phyloP scores from a whole-genome alignment of 2,888 invertebrate genomes.

The Yponomeuta plumbellus region DNA sequence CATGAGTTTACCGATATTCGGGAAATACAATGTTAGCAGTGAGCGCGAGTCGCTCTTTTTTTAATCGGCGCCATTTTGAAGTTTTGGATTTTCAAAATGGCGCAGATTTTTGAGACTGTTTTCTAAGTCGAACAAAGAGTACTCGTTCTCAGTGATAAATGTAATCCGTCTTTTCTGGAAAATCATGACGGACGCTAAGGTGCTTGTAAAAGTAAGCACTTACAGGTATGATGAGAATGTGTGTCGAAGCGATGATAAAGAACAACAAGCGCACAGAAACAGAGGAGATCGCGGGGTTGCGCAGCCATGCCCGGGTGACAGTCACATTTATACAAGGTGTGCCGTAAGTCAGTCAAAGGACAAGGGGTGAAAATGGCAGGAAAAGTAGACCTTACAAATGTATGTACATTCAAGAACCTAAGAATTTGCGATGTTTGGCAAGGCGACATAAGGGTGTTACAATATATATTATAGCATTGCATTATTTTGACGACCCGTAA shows the following conservation, averaged over 20 bases:
- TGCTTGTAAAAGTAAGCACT: not conserved
- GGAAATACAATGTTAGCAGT: not conserved
- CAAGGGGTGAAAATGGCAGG: not conserved
- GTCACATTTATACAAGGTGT: slow-evolving; percentile 17
- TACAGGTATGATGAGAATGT: slow-evolving; percentile 28
- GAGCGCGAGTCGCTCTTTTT: too few relatives aligned
- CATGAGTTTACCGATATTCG: not conserved
- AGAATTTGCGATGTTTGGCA: too few relatives aligned
- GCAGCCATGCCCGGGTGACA: slow-evolving; percentile 70
- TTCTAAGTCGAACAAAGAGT: too few relatives aligned
- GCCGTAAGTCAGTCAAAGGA: not conserved
- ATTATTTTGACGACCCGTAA: too few relatives aligned
- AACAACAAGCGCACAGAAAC: slow-evolving; percentile 77
- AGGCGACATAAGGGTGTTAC: too few relatives aligned
- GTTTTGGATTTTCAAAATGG: too few relatives aligned
- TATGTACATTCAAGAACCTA: too few relatives aligned
- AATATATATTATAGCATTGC: too few relatives aligned
- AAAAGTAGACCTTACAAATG: not conserved
- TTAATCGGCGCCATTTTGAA: too few relatives aligned
- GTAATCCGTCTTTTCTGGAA: not conserved
- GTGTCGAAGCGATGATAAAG: slow-evolving; percentile 55
- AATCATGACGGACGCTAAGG: not conserved
- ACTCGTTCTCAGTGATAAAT: too few relatives aligned
- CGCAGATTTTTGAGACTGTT: too few relatives aligned
- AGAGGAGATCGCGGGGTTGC: slow-evolving; percentile 55